These are phyloP conservation scores for Rhynchophorus ferrugineus DNA, from an alignment of 1,140 invertebrate species.

Conservation along the genomic window DNA sequence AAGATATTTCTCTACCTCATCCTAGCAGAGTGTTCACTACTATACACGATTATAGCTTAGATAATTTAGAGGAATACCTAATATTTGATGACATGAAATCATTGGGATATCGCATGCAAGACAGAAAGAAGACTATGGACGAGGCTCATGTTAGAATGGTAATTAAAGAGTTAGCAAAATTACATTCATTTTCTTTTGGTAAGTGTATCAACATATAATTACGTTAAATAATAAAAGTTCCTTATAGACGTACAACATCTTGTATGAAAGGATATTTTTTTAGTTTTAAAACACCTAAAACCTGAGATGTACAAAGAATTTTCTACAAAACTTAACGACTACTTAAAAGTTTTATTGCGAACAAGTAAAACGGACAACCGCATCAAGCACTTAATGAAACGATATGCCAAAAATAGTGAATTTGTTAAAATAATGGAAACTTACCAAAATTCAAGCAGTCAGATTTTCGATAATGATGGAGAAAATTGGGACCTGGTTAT, in stretches of 20 bases:
- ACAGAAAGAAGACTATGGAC: slow-evolving; percentile 7
- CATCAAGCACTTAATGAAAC: no score
- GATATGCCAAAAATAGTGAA: no score
- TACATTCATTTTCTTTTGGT: slow-evolving; percentile 15
- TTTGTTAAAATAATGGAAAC: no score
- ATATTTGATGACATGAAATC: slow-evolving; percentile 15
- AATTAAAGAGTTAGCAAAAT: slow-evolving; percentile 8
- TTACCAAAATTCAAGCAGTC: no score
- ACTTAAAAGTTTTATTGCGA: neutral
- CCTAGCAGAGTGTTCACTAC: slow-evolving; percentile 2
- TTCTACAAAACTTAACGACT: neutral
- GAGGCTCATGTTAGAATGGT: neutral
- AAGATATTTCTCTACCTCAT: neutral
- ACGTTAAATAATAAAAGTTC: no score
- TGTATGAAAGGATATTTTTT: no score
- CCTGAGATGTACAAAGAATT: neutral
- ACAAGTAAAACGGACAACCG: no score
- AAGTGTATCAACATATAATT: neutral
- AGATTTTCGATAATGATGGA: no score
- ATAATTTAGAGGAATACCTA: slow-evolving; percentile 8
- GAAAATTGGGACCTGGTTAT: slow-evolving; percentile 4
- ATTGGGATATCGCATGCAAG: neutral
- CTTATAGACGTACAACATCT: no score
- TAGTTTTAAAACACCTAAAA: slow-evolving; percentile 4
- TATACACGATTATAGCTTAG: neutral